phyloP scores from a whole-genome alignment of 2,113 vertebrate species.

The Colaptes auratus region DNA sequence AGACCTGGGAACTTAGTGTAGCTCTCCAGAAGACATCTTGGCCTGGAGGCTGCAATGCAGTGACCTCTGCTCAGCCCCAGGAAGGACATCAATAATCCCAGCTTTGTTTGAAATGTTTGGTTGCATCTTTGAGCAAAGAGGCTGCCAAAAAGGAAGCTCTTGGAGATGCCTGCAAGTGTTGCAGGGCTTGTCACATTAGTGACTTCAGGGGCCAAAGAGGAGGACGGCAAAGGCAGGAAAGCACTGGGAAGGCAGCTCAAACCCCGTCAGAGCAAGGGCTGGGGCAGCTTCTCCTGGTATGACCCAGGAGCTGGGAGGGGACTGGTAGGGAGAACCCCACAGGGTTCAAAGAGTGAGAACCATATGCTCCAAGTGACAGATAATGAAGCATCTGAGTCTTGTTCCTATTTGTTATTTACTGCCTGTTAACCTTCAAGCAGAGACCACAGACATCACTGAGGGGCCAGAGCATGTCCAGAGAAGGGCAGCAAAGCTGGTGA shows the following conservation, averaged over 20 bases:
- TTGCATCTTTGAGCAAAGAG: not conserved
- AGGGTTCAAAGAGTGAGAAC: not conserved
- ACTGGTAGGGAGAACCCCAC: rapidly evolving
- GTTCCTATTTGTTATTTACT: not conserved
- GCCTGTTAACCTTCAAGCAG: not conserved
- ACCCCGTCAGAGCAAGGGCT: not conserved
- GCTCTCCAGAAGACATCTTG: not conserved
- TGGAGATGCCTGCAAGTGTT: rapidly evolving
- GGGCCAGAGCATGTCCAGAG: not conserved
- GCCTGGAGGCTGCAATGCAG: not conserved
- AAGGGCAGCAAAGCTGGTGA: not conserved
- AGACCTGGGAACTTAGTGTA: rapidly evolving
- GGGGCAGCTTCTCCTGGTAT: not conserved
- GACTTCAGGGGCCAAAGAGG: rapidly evolving
- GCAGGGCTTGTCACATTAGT: rapidly evolving
- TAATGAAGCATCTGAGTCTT: not conserved
- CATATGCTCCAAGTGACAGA: not conserved
- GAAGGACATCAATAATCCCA: not conserved
- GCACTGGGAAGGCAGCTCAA: not conserved
- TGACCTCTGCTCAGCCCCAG: not conserved
- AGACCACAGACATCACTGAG: not conserved
- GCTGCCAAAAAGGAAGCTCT: not conserved
- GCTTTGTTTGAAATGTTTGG: not conserved
- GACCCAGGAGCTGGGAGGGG: not conserved
- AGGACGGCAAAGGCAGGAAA: not conserved